Conservation (phyloP, 2,113 vertebrate genomes). For the Callopanchax toddi region DNA sequence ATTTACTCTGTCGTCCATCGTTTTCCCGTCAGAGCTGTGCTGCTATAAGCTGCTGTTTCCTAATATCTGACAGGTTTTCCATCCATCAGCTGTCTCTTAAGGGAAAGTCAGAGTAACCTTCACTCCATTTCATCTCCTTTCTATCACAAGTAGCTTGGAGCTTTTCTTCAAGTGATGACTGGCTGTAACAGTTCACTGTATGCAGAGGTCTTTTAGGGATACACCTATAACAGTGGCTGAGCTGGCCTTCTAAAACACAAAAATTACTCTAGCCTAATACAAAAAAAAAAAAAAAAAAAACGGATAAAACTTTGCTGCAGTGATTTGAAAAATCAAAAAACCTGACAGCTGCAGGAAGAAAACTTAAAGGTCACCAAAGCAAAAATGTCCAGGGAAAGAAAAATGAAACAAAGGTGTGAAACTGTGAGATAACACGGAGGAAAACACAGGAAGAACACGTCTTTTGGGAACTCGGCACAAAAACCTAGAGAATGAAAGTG, state of each 20-base stretch:
- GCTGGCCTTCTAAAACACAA: not conserved
- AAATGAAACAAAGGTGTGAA: slow-evolving; percentile 35
- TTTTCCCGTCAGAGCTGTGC: slow-evolving; percentile 4
- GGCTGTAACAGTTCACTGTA: slow-evolving; percentile 21
- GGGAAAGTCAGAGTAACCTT: slow-evolving; percentile 58
- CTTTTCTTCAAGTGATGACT: slow-evolving; percentile 10
- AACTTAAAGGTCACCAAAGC: slow-evolving; percentile 13
- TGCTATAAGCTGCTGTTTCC: slow-evolving; percentile 12
- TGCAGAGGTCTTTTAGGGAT: slow-evolving; percentile 23
- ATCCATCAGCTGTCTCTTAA: slow-evolving; percentile 41
- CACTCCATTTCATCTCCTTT: slow-evolving; percentile 28
- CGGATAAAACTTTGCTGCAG: not conserved
- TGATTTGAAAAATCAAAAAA: not conserved
- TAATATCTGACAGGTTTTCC: slow-evolving; percentile 33
- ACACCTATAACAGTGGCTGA: slow-evolving; percentile 7
- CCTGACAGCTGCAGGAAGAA: not conserved
- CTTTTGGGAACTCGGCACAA: slow-evolving; percentile 25
- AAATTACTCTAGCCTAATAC: not conserved
- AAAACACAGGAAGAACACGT: slow-evolving; percentile 19
- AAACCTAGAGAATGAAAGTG: slow-evolving; percentile 14
- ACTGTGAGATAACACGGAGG: slow-evolving; percentile 18
- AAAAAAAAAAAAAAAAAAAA: not conserved
- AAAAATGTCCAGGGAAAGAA: slow-evolving; percentile 18
- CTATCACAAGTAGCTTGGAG: slow-evolving; percentile 6
- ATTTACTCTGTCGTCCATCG: slow-evolving; percentile 18